Evolutionary conservation across 2,888 invertebrate species (phyloP).

Genomic region (Andrena haemorrhoa): DNA sequence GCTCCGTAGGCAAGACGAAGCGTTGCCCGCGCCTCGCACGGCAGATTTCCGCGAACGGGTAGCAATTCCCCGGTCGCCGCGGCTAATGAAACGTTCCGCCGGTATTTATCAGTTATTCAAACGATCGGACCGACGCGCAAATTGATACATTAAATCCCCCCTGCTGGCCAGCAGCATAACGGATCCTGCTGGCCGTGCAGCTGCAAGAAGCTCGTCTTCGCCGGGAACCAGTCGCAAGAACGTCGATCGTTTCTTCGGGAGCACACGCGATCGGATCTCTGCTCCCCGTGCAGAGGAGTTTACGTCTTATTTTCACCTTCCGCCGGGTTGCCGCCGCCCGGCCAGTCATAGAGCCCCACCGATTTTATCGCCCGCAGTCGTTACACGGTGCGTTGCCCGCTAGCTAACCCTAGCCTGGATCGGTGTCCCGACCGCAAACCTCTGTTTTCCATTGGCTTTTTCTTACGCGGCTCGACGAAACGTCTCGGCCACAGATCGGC

Average conservation of each 20-base stretch:
- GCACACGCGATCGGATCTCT: slow-evolving; percentile 56
- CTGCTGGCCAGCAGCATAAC: slow-evolving; percentile 56
- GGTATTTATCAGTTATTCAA: slow-evolving; percentile 66
- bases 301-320: slow-evolving; percentile 60
- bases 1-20: slow-evolving; percentile 15
- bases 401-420: slow-evolving; percentile 18
- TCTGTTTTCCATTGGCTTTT: slow-evolving; percentile 72
- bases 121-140: slow-evolving; percentile 64
- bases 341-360: not conserved
- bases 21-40: slow-evolving; percentile 5
- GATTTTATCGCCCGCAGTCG: slow-evolving; percentile 37
- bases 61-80: slow-evolving; percentile 23
- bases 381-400: slow-evolving; percentile 50
- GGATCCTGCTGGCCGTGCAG: slow-evolving; percentile 49
- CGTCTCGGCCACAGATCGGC: slow-evolving; percentile 67
- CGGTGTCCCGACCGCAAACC: slow-evolving; percentile 67
- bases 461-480: slow-evolving; percentile 71
- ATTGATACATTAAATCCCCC: slow-evolving; percentile 69
- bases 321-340: not conserved
- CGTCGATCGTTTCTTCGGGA: slow-evolving; percentile 45
- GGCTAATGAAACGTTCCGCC: slow-evolving; percentile 56
- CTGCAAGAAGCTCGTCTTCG: slow-evolving; percentile 31
- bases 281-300: slow-evolving; percentile 12
- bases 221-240: slow-evolving; percentile 48
- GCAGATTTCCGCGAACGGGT: slow-evolving; percentile 43